Percentiles rank a stretch among this genome's conserved stretches.
Evolutionary conservation across 2,888 invertebrate species (phyloP).

Genomic region (Noctua pronuba): DNA sequence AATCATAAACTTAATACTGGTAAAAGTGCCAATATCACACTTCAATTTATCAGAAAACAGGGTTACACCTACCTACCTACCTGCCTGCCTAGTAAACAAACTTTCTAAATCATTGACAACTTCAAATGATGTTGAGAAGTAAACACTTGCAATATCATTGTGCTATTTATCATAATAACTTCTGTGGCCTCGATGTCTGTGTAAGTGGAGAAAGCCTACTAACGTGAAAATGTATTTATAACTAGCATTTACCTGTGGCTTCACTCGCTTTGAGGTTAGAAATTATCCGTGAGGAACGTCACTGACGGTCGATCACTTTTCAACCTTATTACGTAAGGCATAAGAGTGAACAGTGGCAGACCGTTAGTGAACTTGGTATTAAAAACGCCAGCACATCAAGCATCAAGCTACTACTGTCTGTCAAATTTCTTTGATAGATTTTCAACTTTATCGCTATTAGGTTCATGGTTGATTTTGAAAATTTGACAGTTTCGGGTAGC

Average conservation of each 20-base stretch:
- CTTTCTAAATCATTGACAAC: conserved; percentile 54
- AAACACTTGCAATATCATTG: conserved; percentile 32
- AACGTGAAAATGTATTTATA: conserved; percentile 2
- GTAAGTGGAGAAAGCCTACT: conserved; percentile 55
- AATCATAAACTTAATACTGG: not conserved
- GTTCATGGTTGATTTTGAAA: too few relatives aligned
- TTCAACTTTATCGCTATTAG: too few relatives aligned
- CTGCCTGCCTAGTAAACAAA: too few relatives aligned
- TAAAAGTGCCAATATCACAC: not conserved
- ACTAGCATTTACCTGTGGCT: not conserved
- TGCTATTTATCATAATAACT: conserved; percentile 48
- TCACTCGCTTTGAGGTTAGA: not conserved
- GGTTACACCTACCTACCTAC: conserved; percentile 16
- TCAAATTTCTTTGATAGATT: too few relatives aligned
- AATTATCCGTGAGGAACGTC: not conserved
- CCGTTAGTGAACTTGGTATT: too few relatives aligned
- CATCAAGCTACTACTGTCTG: too few relatives aligned
- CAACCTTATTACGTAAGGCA: too few relatives aligned
- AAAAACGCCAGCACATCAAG: too few relatives aligned
- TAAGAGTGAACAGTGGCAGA: too few relatives aligned
- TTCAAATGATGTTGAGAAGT: conserved; percentile 20
- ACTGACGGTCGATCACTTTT: too few relatives aligned
- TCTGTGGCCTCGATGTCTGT: conserved; percentile 48
- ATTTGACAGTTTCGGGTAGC: too few relatives aligned
- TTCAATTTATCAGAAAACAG: not conserved